Base-by-base conservation (phyloP, 2,888 invertebrate genomes). In the Amiota mariae region DNA sequence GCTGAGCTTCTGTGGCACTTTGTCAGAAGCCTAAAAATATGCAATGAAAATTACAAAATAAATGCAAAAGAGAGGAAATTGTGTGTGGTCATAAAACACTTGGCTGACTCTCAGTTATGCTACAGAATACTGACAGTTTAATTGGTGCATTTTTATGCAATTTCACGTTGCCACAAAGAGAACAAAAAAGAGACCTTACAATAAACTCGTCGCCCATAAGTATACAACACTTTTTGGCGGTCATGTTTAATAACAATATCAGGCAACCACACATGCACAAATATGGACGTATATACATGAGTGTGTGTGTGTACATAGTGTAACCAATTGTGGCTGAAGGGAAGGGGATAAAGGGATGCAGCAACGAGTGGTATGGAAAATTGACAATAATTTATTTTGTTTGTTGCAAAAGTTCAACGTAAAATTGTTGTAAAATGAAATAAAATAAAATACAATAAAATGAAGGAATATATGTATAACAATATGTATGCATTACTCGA, bases 381-480 rank as follows among this genome's bases (percentile, higher is more conserved):
- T 86, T 85, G 87, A 86, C 85, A 86, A 85, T 85, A 85, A 85
- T 85, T 84, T 84, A 84, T 87, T 80, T 81, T 80, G 82, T 81
- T 78, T 54, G 10, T 8, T 10, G 59, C 64, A 71, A 56, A 68
- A 36, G 36, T 36, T 36, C 36, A 36, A 36, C 36, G 8, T 6
- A 36, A 36, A 36, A 36, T 36, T 36, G 36, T 36, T 36, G 36
- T 20, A 9, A 59, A 6, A 20, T 15, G 6, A 54, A 72, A 54
- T 18, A 24, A 18, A 66, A 57, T 51, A 71, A 36, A 18, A 61
- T 24, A 46, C 67, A 63, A 54, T 36, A 15, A 57, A 72, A 73
- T 72, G 61, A 76, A 72, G 72, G 12, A 59, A 48, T 49, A 12
- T n/a, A n/a, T n/a, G n/a, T n/a, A n/a, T 71, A 68, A 71, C 48